A percentile compares a stretch with the other conserved stretches of the same genome.
Evolutionary conservation across 2,888 invertebrate species (phyloP).

Genomic region (Trissoscelio sp.): DNA sequence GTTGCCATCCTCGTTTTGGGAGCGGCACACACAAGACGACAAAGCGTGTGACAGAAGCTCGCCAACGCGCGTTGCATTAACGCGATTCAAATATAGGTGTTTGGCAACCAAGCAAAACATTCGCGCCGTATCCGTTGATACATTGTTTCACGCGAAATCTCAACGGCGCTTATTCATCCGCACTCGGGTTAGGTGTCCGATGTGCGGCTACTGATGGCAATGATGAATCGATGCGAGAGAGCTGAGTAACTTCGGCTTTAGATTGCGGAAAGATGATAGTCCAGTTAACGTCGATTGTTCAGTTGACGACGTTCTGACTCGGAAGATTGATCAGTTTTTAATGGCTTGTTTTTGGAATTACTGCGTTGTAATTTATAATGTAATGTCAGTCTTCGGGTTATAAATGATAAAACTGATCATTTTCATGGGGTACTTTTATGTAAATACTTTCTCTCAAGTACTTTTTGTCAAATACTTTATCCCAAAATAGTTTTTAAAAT

Average conservation of each 20-base stretch:
- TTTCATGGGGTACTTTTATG: no score
- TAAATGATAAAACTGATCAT: no score
- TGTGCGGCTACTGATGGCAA: slow-evolving; percentile 6
- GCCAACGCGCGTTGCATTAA: slow-evolving; percentile 62
- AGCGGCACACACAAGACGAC: background rate
- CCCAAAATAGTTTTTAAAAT: no score
- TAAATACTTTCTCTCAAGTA: no score
- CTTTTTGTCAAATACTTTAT: no score
- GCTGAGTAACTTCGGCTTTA: slow-evolving; percentile 2
- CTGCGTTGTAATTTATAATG: no score
- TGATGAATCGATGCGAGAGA: slow-evolving; percentile 9
- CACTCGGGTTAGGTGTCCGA: background rate
- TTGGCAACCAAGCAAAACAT: slow-evolving; percentile 64
- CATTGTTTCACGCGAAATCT: slow-evolving; percentile 49
- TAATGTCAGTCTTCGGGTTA: no score
- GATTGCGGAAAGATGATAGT: slow-evolving; percentile 32
- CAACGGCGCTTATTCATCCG: slow-evolving; percentile 24
- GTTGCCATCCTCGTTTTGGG: slow-evolving; percentile 29
- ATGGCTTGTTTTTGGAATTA: background rate
- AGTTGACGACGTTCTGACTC: background rate
- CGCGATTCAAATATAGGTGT: slow-evolving; percentile 64
- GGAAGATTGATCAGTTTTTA: background rate
- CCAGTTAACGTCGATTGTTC: slow-evolving; percentile 9
- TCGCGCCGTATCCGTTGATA: slow-evolving; percentile 45
- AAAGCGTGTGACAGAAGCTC: slow-evolving; percentile 57